phyloP scores from a whole-genome alignment of 2,888 invertebrate genomes.

The Lasius fuliginosus region DNA sequence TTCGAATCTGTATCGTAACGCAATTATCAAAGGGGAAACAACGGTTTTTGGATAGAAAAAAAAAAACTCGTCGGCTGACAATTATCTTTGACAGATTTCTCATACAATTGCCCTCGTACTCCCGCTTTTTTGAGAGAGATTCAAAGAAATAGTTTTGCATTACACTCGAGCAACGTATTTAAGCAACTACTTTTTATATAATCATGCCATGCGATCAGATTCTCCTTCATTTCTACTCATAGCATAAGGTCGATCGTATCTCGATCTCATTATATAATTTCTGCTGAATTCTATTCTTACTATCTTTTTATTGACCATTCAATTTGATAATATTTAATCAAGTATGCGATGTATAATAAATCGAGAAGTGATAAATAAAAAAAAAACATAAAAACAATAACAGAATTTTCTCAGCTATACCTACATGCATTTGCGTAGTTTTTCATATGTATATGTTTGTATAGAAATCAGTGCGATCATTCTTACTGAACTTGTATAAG shows the following conservation, averaged over 20 bases:
- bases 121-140: background rate
- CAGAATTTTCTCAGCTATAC: background rate
- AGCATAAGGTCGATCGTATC: background rate
- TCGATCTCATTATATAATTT: background rate
- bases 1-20: background rate
- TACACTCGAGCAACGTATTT: background rate
- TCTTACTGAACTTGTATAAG: background rate
- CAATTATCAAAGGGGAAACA: constrained; percentile 1
- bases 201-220: background rate
- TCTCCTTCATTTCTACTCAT: background rate
- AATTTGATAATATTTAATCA: background rate
- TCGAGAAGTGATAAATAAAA: background rate
- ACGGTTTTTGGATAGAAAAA: background rate
- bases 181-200: background rate
- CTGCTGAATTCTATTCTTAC: background rate
- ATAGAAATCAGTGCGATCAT: background rate
- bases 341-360: background rate
- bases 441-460: background rate
- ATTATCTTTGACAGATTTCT: constrained; percentile 6
- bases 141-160: background rate
- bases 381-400: background rate
- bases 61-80: background rate
- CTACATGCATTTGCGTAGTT: background rate
- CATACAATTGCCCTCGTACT: background rate
- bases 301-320: background rate